Evolutionary conservation across 2,113 vertebrate genomes (phyloP).

Genomic region (Ifrita kowaldi): DNA sequence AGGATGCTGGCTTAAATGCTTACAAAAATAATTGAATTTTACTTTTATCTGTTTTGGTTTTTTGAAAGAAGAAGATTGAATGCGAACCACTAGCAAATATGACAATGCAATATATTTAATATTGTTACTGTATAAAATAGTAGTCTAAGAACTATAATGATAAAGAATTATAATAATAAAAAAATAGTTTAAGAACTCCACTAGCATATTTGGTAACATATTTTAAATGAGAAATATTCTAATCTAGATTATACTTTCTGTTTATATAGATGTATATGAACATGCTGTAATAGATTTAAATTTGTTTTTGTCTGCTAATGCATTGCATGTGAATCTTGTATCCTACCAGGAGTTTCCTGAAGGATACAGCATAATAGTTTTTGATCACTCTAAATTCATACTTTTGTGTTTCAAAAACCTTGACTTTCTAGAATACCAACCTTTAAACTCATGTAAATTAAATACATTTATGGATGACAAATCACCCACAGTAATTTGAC

Average conservation of each 20-base stretch:
- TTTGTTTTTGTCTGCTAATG: background rate
- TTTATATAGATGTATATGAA: background rate
- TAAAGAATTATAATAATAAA: background rate
- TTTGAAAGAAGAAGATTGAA: background rate
- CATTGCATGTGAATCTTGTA: background rate
- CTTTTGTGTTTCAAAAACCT: background rate
- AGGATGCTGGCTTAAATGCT: background rate
- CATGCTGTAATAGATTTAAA: background rate
- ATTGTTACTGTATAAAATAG: background rate
- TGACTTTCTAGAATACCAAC: background rate
- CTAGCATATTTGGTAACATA: background rate
- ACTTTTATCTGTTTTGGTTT: background rate
- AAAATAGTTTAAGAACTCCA: background rate
- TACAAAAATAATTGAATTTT: background rate
- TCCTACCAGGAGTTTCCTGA: background rate
- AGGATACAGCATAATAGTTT: background rate
- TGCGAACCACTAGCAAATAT: background rate
- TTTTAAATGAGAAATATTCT: background rate
- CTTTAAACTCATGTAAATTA: background rate
- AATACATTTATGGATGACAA: background rate
- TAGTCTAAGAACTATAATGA: background rate
- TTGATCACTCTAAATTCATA: background rate
- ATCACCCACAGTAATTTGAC: background rate
- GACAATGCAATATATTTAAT: background rate
- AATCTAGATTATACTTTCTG: background rate